Evolutionary conservation across 2,113 vertebrate genomes (phyloP), one percentile per base, ranked within the genome.

Genomic region (Spea multiplicata): DNA sequence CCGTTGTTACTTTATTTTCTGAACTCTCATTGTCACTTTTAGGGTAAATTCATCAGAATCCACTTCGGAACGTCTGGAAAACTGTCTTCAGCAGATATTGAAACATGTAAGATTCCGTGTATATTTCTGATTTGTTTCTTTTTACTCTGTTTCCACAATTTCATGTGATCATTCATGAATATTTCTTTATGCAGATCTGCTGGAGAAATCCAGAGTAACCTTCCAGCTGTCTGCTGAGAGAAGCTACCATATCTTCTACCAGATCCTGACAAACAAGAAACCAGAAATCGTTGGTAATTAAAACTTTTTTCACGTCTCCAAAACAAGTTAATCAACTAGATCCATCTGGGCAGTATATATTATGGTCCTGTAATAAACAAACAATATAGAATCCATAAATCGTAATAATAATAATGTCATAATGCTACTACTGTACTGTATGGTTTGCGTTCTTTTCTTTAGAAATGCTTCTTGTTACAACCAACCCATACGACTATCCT

Each of bases 1-100:
- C 48, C 74, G 78, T 75, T 81, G 44, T 45, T 45, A 9, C 12
- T 8, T 10, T 8, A 6, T 53, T 45, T n/a, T 6, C 81, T 81
- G 80, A 82, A 4, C 0, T 6, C 3, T 83, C 70, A 44, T 65
- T 59, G 47, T 49, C 55, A 5, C 48, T 16, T 4, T 4, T 80
- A 96, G 95, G 96, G 96, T 75, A 98, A 97, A 93, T 98, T 97
- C 81, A 98, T 98, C 85, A 88, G 95, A 83, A 98, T 98, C 84
- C 95, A 97, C 81, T 98, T 98, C 85, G 96, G 95, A 7, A 84
- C 92, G 57, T 91, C 95, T 1, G 96, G 95, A 8, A 97, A 97
- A 84, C 82, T 98, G 76, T 91, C 96, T 73, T 98, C 95, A 70
- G 95, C 95, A 86, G 95, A 97, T 82, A 98, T 97, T 84, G 95